phyloP scores from a whole-genome alignment of 1,140 invertebrate species.

The Pectinophora gossypiella region DNA sequence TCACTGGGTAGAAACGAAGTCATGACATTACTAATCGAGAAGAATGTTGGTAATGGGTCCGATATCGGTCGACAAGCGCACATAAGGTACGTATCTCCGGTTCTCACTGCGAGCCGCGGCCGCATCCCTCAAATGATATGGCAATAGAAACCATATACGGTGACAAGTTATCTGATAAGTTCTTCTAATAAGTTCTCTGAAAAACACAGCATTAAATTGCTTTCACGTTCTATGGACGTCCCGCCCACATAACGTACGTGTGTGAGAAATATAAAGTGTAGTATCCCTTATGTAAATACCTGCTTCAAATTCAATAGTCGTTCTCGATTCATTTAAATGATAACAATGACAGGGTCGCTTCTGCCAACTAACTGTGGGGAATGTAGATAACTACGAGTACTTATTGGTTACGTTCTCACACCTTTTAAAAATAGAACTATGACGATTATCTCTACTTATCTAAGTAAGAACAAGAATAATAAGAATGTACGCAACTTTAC shows the following conservation, averaged over 20 bases:
- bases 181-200: conserved; percentile 6
- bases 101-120: background rate
- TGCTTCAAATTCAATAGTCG: background rate
- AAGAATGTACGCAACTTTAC: too few species aligned
- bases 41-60: background rate
- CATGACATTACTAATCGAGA: background rate
- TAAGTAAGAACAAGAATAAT: too few species aligned
- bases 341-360: background rate
- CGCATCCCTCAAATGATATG: background rate
- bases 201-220: conserved; percentile 19
- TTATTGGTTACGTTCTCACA: too few species aligned
- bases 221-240: conserved; percentile 14
- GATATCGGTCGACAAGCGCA: conserved; percentile 1
- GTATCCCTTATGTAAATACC: background rate
- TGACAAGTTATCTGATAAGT: conserved; percentile 8
- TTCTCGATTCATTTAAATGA: background rate
- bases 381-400: too few species aligned
- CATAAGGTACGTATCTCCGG: conserved; percentile 1
- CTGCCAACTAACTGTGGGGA: background rate
- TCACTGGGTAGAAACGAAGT: background rate
- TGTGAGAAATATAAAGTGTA: background rate
- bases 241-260: background rate
- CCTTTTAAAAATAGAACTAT: too few species aligned
- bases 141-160: conserved; percentile 9
- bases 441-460: too few species aligned